These are phyloP conservation scores for Ophraella communa DNA, from an alignment of 2,888 invertebrate species.

Conservation along the genomic window DNA sequence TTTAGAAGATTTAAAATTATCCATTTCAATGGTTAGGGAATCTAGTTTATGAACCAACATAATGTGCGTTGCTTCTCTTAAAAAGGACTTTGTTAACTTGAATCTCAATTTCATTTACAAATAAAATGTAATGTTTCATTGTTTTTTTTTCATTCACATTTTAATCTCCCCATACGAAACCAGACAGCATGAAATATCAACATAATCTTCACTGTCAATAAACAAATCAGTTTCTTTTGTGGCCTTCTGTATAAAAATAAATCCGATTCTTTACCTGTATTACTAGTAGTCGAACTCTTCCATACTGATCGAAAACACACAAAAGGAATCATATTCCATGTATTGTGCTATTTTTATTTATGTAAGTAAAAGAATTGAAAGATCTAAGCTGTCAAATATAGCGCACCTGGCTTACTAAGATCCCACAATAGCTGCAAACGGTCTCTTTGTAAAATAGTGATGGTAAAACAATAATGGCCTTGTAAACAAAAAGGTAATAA, in stretches of 20 bases:
- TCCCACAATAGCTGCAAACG: conserved; percentile 10
- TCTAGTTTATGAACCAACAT: no score
- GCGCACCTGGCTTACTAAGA: conserved; percentile 39
- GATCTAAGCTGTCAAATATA: conserved; percentile 45
- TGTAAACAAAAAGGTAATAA: conserved; percentile 24
- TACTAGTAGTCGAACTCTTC: conserved; percentile 24
- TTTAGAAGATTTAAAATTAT: no score
- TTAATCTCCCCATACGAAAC: conserved; percentile 4
- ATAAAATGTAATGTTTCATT: neutral
- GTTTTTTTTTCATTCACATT: conserved; percentile 1
- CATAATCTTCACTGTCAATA: conserved; percentile 6
- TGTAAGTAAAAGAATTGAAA: conserved; percentile 44
- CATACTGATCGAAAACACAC: conserved; percentile 40
- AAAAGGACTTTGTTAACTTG: no score
- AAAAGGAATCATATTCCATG: conserved; percentile 33
- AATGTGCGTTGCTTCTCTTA: no score
- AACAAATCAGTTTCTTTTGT: conserved; percentile 4
- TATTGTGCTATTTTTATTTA: conserved; percentile 47
- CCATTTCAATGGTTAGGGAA: no score
- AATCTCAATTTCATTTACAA: neutral
- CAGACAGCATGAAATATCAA: conserved; percentile 8
- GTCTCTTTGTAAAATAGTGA: conserved; percentile 5
- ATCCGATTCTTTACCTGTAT: conserved; percentile 48
- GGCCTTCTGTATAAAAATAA: conserved; percentile 1
- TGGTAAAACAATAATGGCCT: conserved; percentile 18